Evolutionary conservation across 2,113 vertebrate species (phyloP).

Genomic region (Zootoca vivipara): DNA sequence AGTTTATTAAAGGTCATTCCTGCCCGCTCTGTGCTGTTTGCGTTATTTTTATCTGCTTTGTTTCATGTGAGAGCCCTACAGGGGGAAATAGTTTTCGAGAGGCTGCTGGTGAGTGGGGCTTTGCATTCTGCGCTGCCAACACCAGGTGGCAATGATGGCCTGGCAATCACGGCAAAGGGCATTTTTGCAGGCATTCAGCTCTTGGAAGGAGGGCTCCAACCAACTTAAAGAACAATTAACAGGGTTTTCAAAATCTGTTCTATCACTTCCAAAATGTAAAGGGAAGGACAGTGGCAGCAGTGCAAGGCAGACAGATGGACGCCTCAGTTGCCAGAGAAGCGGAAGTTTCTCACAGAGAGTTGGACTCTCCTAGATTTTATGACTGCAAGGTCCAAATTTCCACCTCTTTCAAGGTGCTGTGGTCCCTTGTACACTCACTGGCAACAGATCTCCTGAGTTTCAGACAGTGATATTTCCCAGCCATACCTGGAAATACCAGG

Average conservation of each 20-base stretch:
- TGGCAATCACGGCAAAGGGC: conserved; percentile 16
- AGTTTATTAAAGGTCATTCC: background rate
- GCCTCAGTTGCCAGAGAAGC: background rate
- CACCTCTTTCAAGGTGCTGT: background rate
- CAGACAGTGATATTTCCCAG: background rate
- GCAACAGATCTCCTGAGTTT: background rate
- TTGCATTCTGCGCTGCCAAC: conserved; percentile 25
- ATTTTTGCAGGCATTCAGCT: background rate
- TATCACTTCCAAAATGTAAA: background rate
- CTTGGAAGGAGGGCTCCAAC: background rate
- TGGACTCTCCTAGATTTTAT: background rate
- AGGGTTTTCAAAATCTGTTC: background rate
- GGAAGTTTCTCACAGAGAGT: background rate
- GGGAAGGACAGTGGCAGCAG: background rate
- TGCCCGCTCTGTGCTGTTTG: background rate
- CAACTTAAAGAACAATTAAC: background rate
- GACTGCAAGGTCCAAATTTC: background rate
- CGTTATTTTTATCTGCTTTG: background rate
- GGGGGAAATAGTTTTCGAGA: background rate
- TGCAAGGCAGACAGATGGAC: background rate
- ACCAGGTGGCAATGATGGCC: conserved; percentile 68
- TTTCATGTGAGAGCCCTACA: background rate
- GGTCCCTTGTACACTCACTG: background rate
- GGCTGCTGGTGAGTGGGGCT: background rate
- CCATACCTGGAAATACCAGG: background rate